Conservation (phyloP, 1,140 invertebrate species). For the Coelopa frigida region DNA sequence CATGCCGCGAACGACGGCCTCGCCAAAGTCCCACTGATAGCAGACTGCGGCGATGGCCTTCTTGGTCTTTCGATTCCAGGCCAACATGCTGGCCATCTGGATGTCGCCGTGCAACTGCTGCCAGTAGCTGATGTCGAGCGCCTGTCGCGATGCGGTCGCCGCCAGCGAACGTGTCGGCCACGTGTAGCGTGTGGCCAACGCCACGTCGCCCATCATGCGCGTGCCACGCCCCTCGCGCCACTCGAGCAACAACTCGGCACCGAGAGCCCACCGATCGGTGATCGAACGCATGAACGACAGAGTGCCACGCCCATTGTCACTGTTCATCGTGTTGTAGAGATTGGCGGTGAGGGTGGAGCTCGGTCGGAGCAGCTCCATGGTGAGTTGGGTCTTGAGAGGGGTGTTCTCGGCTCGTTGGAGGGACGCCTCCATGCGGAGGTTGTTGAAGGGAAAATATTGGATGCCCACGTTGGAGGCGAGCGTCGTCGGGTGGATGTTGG, state of each 20-base stretch:
- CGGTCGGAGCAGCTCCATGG: constrained; percentile 28
- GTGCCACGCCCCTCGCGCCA: constrained; percentile 34
- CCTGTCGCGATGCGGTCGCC: constrained; percentile 27
- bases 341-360: constrained; percentile 33
- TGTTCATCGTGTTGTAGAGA: constrained; percentile 29
- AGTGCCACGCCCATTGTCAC: constrained; percentile 31
- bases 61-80: constrained; percentile 32
- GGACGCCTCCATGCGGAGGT: constrained; percentile 29
- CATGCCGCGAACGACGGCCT: constrained; percentile 31
- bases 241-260: constrained; percentile 31
- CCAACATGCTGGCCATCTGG: constrained; percentile 37
- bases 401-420: constrained; percentile 22
- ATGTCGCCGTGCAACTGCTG: constrained; percentile 37
- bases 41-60: constrained; percentile 34
- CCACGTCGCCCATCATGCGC: constrained; percentile 20
- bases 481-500: constrained; percentile 37
- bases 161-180: constrained; percentile 23
- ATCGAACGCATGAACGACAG: constrained; percentile 33
- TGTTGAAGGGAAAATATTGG: constrained; percentile 32
- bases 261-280: constrained; percentile 27
- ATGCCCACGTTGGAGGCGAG: constrained; percentile 35
- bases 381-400: constrained; percentile 27
- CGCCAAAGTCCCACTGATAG: constrained; percentile 40
- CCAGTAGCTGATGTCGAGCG: constrained; percentile 40
- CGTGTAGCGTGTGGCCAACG: constrained; percentile 29